A percentile compares a stretch with the other conserved stretches of the same genome.
These are phyloP conservation scores for Congeria kusceri DNA, from an alignment of 2,888 invertebrate species.

Conservation along the genomic window DNA sequence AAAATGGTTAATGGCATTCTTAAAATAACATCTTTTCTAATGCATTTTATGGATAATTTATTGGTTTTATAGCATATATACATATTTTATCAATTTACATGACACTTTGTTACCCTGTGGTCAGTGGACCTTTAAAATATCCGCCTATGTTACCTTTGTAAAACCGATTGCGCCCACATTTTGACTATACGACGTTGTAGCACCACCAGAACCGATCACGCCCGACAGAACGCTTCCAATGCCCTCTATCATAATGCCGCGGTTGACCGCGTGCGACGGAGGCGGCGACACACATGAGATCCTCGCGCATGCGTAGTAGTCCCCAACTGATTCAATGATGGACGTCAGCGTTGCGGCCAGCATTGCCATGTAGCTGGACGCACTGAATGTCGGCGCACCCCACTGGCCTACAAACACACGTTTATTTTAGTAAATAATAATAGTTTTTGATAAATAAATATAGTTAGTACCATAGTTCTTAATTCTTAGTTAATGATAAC, in stretches of 20 bases:
- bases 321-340: slow-evolving; percentile 88
- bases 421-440: neutral
- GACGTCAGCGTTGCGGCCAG: slow-evolving; percentile 82
- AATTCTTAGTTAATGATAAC: too few relatives aligned
- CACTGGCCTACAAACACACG: slow-evolving; percentile 76
- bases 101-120: too few relatives aligned
- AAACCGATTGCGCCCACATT: slow-evolving; percentile 96
- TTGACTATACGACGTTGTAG: slow-evolving; percentile 95
- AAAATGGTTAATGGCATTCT: too few relatives aligned
- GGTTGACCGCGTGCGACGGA: slow-evolving; percentile 94
- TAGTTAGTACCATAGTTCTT: too few relatives aligned
- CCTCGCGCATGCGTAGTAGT: slow-evolving; percentile 94
- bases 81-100: too few relatives aligned
- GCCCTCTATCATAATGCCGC: slow-evolving; percentile 91
- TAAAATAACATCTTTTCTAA: too few relatives aligned
- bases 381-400: slow-evolving; percentile 81
- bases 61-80: too few relatives aligned
- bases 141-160: slow-evolving; percentile 88
- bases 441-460: too few relatives aligned
- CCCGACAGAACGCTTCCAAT: slow-evolving; percentile 93
- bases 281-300: slow-evolving; percentile 91
- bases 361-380: slow-evolving; percentile 80
- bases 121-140: too few relatives aligned
- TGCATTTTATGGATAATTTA: too few relatives aligned
- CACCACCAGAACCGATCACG: slow-evolving; percentile 94